Evolutionary conservation across 37 sponge, comb jelly and placozoan species (phyloP), one percentile per base, ranked within the genome.

Genomic region (Hexactinellida sp.): DNA sequence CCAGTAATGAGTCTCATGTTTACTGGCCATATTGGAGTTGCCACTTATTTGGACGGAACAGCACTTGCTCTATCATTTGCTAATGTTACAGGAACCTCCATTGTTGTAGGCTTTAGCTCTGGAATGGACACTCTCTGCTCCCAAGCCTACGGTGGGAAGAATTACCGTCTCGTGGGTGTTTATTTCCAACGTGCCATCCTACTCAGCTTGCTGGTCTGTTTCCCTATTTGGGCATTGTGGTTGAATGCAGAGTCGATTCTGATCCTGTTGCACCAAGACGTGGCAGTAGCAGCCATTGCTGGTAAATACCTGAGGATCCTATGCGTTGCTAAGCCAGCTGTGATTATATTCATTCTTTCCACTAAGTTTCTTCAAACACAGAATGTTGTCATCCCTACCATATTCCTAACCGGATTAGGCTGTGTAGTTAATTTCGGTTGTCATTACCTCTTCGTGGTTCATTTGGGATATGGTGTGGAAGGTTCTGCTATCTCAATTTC

Each of bases 401-500:
- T 63, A 25, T 63, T 63, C 76, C 21, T 63, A 10, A 63, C 76
- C 3, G 30, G 3, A 32, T 32, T 63, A 63, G 76, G 76, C 3
- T 21, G 13, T 63, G 21, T 63, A n/a, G 28, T 63, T 3, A 10
- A 63, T n/a, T 21, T 82, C 0, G 13, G 38, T 9, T 35, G 51
- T 30, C 87, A 87, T 24, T 76, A 38, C 10, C 37, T 87, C 0
- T 87, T 87, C 38, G 83, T 87, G 0, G 21, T 83, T 24, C 32
- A 82, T 28, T 28, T 39, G 39, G 36, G 37, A 23, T 83, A 30
- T 41, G 87, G 87, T 82, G 41, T 87, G 13, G 10, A 39, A 39
- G 87, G 87, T 37, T 82, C 87, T 25, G 87, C 87, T 21, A 39
- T 41, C 0, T 82, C 87, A 82, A 38, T 82, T 37, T 37, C 83